Conservation (phyloP, 2,113 vertebrate genomes). For the Tachuris rubrigastra region DNA sequence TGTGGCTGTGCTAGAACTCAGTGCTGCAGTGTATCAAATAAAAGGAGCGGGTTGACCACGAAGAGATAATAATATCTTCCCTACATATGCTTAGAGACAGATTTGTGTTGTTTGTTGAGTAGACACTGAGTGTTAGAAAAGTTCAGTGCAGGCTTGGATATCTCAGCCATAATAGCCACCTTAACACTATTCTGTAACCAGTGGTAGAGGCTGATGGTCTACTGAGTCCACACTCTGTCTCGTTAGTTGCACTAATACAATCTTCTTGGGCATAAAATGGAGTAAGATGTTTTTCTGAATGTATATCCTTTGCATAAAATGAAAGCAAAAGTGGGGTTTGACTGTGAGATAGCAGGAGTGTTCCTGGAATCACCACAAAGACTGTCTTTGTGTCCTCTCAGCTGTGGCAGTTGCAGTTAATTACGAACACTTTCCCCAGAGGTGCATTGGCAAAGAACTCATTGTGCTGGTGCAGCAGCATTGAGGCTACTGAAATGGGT, state of each 20-base stretch:
- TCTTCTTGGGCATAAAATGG: background rate
- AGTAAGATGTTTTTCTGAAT: background rate
- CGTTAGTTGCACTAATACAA: background rate
- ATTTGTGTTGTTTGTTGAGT: background rate
- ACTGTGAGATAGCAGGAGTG: background rate
- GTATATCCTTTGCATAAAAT: background rate
- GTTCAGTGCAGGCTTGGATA: background rate
- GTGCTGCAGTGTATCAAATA: background rate
- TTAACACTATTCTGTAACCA: background rate
- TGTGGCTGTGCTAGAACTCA: background rate
- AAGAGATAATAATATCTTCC: background rate
- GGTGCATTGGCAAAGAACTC: background rate
- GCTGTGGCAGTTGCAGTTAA: background rate
- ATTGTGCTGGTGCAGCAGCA: background rate
- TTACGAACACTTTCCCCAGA: background rate
- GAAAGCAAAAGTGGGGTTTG: background rate
- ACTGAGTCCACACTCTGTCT: background rate
- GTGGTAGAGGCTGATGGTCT: background rate
- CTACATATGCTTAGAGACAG: background rate
- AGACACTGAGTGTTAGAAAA: background rate
- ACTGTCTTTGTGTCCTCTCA: constrained; percentile 9
- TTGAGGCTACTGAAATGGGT: background rate
- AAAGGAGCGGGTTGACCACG: background rate
- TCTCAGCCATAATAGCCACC: background rate
- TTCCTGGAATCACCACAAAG: background rate